Evolutionary conservation across 2,113 vertebrate species (phyloP).

Genomic region (Rhea pennata): DNA sequence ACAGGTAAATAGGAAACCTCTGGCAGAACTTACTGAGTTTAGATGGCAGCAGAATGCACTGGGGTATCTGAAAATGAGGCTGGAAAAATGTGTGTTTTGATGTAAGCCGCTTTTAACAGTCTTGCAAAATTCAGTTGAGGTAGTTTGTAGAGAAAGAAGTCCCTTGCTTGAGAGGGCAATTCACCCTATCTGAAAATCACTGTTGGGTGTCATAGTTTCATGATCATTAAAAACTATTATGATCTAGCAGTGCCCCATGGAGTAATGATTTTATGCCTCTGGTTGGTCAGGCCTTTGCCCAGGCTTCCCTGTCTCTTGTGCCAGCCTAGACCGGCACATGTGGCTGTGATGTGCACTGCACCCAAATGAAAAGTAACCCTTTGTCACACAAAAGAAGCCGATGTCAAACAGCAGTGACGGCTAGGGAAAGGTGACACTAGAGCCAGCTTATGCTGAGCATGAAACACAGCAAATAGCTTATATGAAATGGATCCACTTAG

Average conservation of each 20-base stretch:
- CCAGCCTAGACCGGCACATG: background rate
- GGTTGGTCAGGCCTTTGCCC: background rate
- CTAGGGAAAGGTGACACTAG: background rate
- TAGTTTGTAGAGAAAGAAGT: background rate
- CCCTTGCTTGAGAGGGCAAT: background rate
- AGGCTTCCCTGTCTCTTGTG: background rate
- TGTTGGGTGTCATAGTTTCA: background rate
- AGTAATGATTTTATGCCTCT: background rate
- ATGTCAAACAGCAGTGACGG: background rate
- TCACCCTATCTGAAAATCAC: background rate
- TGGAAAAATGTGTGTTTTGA: background rate
- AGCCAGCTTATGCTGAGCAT: background rate
- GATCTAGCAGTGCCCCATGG: background rate
- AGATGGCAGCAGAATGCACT: background rate
- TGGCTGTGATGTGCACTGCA: background rate
- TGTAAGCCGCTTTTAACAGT: background rate
- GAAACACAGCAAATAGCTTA: background rate
- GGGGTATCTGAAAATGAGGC: background rate
- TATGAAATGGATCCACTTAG: background rate
- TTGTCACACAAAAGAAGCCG: background rate
- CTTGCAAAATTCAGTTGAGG: background rate
- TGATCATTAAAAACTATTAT: background rate
- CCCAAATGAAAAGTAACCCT: background rate
- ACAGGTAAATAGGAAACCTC: conserved; percentile 80
- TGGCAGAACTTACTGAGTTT: background rate